Evolutionary conservation across 2,797 vertebrate genomes (phyloP).

Genomic region (Coendou prehensilis): DNA sequence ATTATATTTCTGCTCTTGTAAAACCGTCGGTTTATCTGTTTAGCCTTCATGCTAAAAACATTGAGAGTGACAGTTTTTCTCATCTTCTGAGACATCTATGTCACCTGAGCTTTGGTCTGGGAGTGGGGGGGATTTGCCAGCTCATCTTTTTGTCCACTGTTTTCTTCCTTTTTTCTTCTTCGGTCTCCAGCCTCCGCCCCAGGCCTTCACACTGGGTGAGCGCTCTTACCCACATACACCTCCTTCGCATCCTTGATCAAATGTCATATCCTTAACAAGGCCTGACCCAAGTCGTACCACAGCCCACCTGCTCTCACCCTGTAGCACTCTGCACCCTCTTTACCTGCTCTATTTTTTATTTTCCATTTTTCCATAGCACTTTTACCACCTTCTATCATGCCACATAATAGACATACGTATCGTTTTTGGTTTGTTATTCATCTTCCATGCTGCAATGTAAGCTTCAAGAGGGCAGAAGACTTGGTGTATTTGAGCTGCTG

Average conservation of each 20-base stretch:
- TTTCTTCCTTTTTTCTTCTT: neutral
- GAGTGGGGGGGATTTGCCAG: neutral
- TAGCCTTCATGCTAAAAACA: constrained; percentile 4
- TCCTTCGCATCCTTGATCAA: neutral
- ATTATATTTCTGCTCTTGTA: constrained; percentile 11
- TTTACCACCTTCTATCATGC: neutral
- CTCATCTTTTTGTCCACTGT: neutral
- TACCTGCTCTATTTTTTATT: neutral
- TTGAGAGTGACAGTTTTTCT: neutral
- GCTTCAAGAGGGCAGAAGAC: neutral
- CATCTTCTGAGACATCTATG: neutral
- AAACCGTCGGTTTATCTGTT: constrained; percentile 3
- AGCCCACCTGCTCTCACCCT: neutral
- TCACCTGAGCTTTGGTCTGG: neutral
- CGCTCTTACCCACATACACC: neutral
- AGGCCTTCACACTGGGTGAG: neutral
- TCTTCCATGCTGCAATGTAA: neutral
- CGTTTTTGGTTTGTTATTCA: neutral
- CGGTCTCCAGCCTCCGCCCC: neutral
- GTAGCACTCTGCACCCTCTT: fast-evolving
- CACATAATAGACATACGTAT: neutral
- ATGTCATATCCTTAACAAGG: neutral
- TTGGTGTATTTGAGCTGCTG: neutral
- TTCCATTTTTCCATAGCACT: neutral
- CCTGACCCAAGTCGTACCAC: neutral